Evolutionary conservation across 2,113 vertebrate genomes (phyloP), one percentile per base, ranked within the genome.

Genomic region (Oncorhynchus mykiss): DNA sequence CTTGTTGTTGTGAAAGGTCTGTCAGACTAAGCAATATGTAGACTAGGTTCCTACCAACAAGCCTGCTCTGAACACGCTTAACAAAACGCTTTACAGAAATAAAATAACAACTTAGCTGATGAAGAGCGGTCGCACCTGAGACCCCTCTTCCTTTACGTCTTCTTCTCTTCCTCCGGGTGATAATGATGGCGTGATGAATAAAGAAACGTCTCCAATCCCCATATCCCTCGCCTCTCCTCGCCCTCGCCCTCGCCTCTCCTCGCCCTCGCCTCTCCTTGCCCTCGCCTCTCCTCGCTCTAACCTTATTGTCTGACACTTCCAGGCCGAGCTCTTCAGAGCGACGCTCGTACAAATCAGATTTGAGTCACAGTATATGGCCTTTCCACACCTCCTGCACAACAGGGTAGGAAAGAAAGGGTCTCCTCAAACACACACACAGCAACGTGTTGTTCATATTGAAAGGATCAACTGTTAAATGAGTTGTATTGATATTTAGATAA

Each of bases 261-360:
- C 2, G 2, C 80, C 77, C 85, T 80, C 80, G 54, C 51, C 18
- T 24, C 59, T 64, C 2, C 27, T 27, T 2, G 27, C 80, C 77
- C 85, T 80, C 80, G 48, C 51, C 18, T 24, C 59, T 64, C 2
- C 49, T 54, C 9, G 16, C 74, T 80, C 59, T 75, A 80, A 86
- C 85, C 83, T 82, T 20, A 20, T 79, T 75, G 73, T 75, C 9
- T 18, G 64, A 51, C 62, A 12, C 74, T 34, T 76, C 64, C 48
- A 70, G 34, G 57, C 71, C 70, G 76, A 54, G 80, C 75, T 57
- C 49, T 18, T 54, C 34, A 76, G 77, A 81, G 82, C 71, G 82
- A 72, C 73, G 86, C 83, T 87, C 79, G 82, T 49, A 85, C 77
- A 85, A 83, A 88, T 85, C 67, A 45, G 71, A 83, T 87, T 72